These are phyloP conservation scores for Dascyllus trimaculatus DNA, from an alignment of 2,113 vertebrate species.

Conservation along the genomic window DNA sequence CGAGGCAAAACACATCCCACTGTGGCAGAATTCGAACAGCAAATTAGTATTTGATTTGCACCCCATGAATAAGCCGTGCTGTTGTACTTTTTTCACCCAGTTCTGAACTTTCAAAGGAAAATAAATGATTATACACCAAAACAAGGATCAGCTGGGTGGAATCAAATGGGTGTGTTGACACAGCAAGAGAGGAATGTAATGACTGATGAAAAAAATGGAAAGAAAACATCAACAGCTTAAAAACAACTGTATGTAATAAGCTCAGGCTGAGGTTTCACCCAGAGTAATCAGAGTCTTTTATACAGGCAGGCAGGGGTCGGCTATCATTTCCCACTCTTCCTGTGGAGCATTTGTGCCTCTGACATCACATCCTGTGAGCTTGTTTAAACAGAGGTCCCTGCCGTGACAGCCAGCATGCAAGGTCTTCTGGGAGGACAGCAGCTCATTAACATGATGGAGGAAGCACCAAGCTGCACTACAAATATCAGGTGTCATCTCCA, in stretches of 20 bases:
- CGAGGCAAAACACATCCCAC: slow-evolving; percentile 49
- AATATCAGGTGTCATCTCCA: slow-evolving; percentile 59
- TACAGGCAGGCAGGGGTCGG: slow-evolving; percentile 19
- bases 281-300: slow-evolving; percentile 38
- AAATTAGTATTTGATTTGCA: slow-evolving; percentile 76
- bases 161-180: slow-evolving; percentile 49
- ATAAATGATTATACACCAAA: slow-evolving; percentile 55
- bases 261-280: slow-evolving; percentile 29
- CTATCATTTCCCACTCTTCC: slow-evolving; percentile 38
- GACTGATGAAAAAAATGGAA: slow-evolving; percentile 33
- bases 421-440: neutral
- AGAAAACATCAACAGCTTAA: slow-evolving; percentile 42
- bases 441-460: slow-evolving; percentile 35
- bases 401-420: slow-evolving; percentile 16
- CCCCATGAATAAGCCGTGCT: slow-evolving; percentile 49
- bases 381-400: slow-evolving; percentile 17
- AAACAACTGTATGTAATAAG: slow-evolving; percentile 39
- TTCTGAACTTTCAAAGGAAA: slow-evolving; percentile 62
- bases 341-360: slow-evolving; percentile 20
- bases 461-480: slow-evolving; percentile 28
- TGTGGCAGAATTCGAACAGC: slow-evolving; percentile 44
- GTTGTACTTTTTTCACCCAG: slow-evolving; percentile 50
- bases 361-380: slow-evolving; percentile 58
- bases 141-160: slow-evolving; percentile 54
- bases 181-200: slow-evolving; percentile 50